These are phyloP conservation scores for Drosophila bocki DNA, from an alignment of 1,140 invertebrate species.

Conservation along the genomic window DNA sequence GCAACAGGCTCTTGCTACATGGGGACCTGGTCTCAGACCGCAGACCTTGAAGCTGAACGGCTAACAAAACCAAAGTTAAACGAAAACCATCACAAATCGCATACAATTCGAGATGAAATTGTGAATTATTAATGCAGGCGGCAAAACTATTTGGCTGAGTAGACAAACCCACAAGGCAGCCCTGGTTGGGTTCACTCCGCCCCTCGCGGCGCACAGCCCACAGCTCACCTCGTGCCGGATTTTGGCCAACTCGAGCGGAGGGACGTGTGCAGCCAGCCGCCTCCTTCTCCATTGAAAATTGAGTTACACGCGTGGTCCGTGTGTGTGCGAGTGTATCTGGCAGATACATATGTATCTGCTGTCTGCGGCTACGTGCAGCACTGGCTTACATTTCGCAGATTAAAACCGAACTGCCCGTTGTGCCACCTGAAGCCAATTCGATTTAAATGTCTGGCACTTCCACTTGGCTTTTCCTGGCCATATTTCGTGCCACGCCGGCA, in stretches of 20 bases:
- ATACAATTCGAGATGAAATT: slow-evolving; percentile 84
- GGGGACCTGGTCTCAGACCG: slow-evolving; percentile 21
- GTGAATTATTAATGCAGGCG: slow-evolving; percentile 84
- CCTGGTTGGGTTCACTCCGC: slow-evolving; percentile 6
- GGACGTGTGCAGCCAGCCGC: slow-evolving; percentile 61
- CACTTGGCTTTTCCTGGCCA: slow-evolving; percentile 77
- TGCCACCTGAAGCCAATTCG: slow-evolving; percentile 78
- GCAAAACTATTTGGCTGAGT: slow-evolving; percentile 81
- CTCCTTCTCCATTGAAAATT: slow-evolving; percentile 76
- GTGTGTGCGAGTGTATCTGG: slow-evolving; percentile 46
- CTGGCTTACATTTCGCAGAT: slow-evolving; percentile 70
- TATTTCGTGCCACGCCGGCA: slow-evolving; percentile 55
- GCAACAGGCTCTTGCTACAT: slow-evolving; percentile 55
- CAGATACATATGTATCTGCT: slow-evolving; percentile 52
- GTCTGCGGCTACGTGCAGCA: slow-evolving; percentile 49
- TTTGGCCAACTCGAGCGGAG: slow-evolving; percentile 3
- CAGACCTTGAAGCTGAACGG: slow-evolving; percentile 39
- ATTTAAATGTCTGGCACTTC: slow-evolving; percentile 82
- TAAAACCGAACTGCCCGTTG: slow-evolving; percentile 58
- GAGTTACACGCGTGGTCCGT: slow-evolving; percentile 73
- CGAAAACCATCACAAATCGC: slow-evolving; percentile 83
- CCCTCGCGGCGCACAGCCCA: background rate
- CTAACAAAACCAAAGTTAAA: slow-evolving; percentile 56
- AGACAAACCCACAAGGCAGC: slow-evolving; percentile 70
- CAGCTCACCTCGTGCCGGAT: background rate